A percentile compares a stretch with the other conserved stretches of the same genome.
Evolutionary conservation across 2,797 vertebrate genomes (phyloP).

Genomic region (Psittacula derbiana): DNA sequence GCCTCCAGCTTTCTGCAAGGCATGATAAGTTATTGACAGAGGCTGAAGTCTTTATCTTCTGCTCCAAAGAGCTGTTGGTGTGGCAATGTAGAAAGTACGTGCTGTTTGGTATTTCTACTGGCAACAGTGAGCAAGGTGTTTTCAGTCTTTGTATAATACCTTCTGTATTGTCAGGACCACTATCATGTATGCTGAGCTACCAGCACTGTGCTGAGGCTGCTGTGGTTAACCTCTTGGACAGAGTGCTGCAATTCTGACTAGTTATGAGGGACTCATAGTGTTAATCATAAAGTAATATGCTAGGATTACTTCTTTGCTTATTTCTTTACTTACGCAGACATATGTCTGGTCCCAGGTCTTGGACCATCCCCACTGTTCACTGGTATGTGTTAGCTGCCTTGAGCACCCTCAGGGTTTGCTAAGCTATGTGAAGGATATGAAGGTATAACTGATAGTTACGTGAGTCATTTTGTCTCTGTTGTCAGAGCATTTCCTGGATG

Average conservation of each 20-base stretch:
- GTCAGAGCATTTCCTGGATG: neutral
- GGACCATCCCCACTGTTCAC: neutral
- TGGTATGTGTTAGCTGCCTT: neutral
- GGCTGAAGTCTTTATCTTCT: neutral
- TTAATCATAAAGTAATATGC: neutral
- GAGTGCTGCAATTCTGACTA: neutral
- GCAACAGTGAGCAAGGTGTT: neutral
- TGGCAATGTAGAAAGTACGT: neutral
- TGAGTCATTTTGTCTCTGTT: neutral
- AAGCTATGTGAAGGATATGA: neutral
- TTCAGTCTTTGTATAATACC: neutral
- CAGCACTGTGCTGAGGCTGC: neutral
- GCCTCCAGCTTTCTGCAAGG: neutral
- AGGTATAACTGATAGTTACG: neutral
- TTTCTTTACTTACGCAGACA: neutral
- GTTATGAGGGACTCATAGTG: neutral
- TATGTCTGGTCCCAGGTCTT: neutral
- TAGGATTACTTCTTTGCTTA: neutral
- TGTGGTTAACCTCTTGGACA: rapidly evolving
- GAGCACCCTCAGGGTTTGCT: neutral
- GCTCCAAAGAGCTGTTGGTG: neutral
- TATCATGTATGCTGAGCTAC: neutral
- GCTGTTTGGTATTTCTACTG: neutral
- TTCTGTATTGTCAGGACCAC: neutral
- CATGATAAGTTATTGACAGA: neutral